These are phyloP conservation scores for Hippoglossus stenolepis DNA, from an alignment of 2,113 vertebrate genomes.

Conservation along the genomic window DNA sequence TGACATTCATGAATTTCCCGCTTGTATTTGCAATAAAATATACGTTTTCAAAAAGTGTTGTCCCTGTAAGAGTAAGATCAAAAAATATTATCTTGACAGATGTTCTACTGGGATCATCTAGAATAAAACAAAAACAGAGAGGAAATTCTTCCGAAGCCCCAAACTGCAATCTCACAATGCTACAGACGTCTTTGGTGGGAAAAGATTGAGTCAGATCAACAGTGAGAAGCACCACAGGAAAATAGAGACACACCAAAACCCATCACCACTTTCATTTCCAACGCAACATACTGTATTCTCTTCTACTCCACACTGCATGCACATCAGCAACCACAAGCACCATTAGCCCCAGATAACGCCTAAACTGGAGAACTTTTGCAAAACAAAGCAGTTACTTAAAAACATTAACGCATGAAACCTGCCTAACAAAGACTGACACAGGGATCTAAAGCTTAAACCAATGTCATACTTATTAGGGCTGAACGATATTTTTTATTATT, in stretches of 20 bases:
- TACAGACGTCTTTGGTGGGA: slow-evolving; percentile 17
- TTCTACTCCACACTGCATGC: slow-evolving; percentile 36
- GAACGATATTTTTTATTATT: too few relatives aligned
- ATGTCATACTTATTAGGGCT: background rate
- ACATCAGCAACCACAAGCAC: slow-evolving; percentile 29
- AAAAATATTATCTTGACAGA: background rate
- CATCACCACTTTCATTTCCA: background rate
- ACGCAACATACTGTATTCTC: background rate
- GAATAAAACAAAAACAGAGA: background rate
- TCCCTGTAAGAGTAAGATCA: background rate
- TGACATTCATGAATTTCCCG: slow-evolving; percentile 7
- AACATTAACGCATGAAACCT: background rate
- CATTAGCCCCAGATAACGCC: slow-evolving; percentile 5
- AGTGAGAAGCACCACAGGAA: slow-evolving; percentile 21
- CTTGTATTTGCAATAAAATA: slow-evolving; percentile 31
- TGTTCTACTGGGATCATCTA: background rate
- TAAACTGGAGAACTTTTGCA: background rate
- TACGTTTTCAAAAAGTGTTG: slow-evolving; percentile 1
- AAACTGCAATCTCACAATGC: slow-evolving; percentile 21
- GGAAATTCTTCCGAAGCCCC: background rate
- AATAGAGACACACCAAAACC: slow-evolving; percentile 28
- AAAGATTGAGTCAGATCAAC: slow-evolving; percentile 21
- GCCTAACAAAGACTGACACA: background rate
- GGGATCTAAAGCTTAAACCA: slow-evolving; percentile 4
- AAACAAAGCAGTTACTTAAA: background rate